Percentiles rank a stretch among this genome's conserved stretches.
Evolutionary conservation across 2,113 vertebrate species (phyloP).

Genomic region (Perca flavescens): DNA sequence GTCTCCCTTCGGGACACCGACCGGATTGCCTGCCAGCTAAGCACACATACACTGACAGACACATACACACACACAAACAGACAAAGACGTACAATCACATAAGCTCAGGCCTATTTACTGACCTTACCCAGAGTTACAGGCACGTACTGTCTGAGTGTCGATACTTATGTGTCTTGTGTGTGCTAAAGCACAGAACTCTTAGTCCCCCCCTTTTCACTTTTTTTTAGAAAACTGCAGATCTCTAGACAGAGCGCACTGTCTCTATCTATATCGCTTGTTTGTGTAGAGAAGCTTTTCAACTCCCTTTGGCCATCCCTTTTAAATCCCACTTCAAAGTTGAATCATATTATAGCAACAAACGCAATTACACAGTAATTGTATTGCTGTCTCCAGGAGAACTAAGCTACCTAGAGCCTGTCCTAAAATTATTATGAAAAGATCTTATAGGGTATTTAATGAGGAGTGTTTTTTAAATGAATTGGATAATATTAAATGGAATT

Average conservation of each 20-base stretch:
- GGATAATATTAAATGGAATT: too few species aligned
- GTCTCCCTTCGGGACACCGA: constrained; percentile 59
- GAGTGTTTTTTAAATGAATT: too few species aligned
- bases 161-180: constrained; percentile 43
- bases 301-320: constrained; percentile 54
- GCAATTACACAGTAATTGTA: constrained; percentile 57
- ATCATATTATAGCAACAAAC: constrained; percentile 50
- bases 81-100: constrained; percentile 45
- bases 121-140: constrained; percentile 55
- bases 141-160: constrained; percentile 55
- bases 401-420: too few species aligned
- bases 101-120: constrained; percentile 31
- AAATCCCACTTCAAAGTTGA: constrained; percentile 66
- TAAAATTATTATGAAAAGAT: too few species aligned
- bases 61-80: background rate
- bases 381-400: too few species aligned
- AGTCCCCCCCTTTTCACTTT: constrained; percentile 18
- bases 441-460: too few species aligned
- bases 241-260: constrained; percentile 39
- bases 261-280: constrained; percentile 53
- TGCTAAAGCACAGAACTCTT: constrained; percentile 18
- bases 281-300: constrained; percentile 29
- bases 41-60: constrained; percentile 26
- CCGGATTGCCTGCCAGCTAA: constrained; percentile 57
- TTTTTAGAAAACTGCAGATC: constrained; percentile 44